Percentiles rank a stretch among this genome's conserved stretches.
These are phyloP conservation scores for Pocota personata DNA, from an alignment of 2,888 invertebrate species.

Conservation along the genomic window DNA sequence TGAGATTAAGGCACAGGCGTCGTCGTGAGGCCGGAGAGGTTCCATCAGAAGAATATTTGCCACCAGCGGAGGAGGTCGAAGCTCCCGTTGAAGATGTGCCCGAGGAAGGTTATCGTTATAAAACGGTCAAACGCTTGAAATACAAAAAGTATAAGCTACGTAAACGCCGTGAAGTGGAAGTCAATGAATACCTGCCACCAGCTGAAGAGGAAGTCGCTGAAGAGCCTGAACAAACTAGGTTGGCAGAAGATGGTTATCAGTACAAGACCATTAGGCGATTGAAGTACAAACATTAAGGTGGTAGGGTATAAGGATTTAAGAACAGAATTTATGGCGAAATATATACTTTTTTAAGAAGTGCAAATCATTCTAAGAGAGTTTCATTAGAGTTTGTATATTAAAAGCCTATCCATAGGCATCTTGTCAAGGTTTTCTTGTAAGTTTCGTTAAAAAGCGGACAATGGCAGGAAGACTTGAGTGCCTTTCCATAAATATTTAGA, in stretches of 20 bases:
- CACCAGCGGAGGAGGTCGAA: slow-evolving; percentile 44
- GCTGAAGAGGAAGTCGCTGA: slow-evolving; percentile 34
- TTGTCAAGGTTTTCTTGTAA: no score
- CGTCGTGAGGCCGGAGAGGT: slow-evolving; percentile 74
- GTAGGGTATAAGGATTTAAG: background rate
- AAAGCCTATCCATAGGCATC: no score
- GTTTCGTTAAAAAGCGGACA: no score
- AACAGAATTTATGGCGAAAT: background rate
- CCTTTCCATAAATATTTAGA: no score
- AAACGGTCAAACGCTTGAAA: slow-evolving; percentile 43
- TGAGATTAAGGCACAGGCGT: slow-evolving; percentile 60
- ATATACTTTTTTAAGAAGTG: background rate
- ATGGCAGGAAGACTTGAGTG: no score
- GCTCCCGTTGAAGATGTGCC: slow-evolving; percentile 16
- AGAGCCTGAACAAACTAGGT: slow-evolving; percentile 55
- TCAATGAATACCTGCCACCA: slow-evolving; percentile 56
- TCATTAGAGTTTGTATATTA: background rate
- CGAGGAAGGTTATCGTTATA: slow-evolving; percentile 56
- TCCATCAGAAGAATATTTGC: slow-evolving; percentile 73
- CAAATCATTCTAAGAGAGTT: background rate
- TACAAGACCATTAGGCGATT: slow-evolving; percentile 33
- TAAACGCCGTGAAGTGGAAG: slow-evolving; percentile 31
- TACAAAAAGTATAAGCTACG: slow-evolving; percentile 33
- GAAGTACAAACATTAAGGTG: slow-evolving; percentile 32
- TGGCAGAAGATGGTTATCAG: slow-evolving; percentile 55